A percentile compares a stretch with the other conserved stretches of the same genome.
Conservation (phyloP, 2,113 vertebrate species). For the Barbus barbus region DNA sequence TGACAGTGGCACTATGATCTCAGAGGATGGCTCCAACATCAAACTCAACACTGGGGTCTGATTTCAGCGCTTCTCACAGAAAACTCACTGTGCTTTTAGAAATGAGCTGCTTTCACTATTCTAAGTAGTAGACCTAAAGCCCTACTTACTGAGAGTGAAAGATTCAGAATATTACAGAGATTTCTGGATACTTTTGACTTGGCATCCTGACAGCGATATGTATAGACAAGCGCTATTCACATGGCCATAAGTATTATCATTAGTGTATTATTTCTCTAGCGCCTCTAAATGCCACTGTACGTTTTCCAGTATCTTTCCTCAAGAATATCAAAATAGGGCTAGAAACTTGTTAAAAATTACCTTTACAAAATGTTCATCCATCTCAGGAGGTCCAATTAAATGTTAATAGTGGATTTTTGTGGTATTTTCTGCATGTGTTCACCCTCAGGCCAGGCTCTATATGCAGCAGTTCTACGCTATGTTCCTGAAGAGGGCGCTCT, state of each 20-base stretch:
- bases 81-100: not conserved
- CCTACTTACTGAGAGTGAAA: no score
- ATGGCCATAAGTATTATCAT: no score
- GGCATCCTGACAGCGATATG: not conserved
- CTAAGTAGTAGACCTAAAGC: not conserved
- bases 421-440: not conserved
- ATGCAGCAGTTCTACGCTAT: constrained; percentile 97
- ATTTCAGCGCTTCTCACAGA: not conserved
- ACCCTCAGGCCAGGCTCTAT: constrained; percentile 82
- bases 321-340: not conserved
- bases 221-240: no score
- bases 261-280: no score
- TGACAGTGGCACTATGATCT: constrained; percentile 85
- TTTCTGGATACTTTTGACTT: not conserved
- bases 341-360: no score
- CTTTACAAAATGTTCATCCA: not conserved
- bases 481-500: constrained; percentile 93
- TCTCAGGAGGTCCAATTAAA: not conserved
- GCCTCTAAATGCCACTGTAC: not conserved
- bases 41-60: constrained; percentile 92
- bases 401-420: no score
- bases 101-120: not conserved
- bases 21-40: constrained; percentile 84
- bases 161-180: not conserved
- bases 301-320: not conserved